These are phyloP conservation scores for Antheraea mylitta DNA, from an alignment of 1,140 invertebrate genomes.

Conservation along the genomic window DNA sequence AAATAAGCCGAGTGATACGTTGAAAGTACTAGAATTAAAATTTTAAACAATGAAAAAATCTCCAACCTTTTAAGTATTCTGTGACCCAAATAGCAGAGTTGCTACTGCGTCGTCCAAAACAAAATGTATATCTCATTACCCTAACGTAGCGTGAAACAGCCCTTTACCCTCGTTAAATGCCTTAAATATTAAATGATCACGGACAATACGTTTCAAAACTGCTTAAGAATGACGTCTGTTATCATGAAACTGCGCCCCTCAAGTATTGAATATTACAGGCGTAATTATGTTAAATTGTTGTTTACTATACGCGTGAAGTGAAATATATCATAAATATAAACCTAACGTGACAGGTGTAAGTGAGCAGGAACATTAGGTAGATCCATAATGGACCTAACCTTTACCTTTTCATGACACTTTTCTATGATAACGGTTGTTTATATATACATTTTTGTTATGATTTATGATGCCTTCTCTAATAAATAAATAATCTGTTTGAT, in stretches of 20 bases:
- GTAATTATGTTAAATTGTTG: background rate
- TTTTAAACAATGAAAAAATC: background rate
- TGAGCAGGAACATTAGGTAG: background rate
- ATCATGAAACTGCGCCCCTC: background rate
- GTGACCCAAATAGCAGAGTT: conserved; percentile 11
- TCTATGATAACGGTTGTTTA: background rate
- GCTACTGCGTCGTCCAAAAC: conserved; percentile 2
- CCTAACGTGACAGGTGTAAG: background rate
- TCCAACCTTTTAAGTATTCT: conserved; percentile 4
- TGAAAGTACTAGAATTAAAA: background rate
- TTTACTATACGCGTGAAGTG: background rate
- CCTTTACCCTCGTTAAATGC: conserved; percentile 17
- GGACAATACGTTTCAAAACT: conserved; percentile 19
- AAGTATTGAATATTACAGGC: background rate
- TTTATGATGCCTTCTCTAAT: background rate
- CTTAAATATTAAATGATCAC: conserved; percentile 22
- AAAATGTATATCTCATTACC: conserved; percentile 18
- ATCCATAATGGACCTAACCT: background rate
- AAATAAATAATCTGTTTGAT: background rate
- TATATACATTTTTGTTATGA: background rate
- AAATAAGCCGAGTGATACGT: too few species aligned
- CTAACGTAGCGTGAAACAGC: conserved; percentile 17
- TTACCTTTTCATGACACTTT: background rate
- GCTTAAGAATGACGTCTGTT: conserved; percentile 4
- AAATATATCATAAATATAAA: conserved; percentile 3